Evolutionary conservation across 2,113 vertebrate species (phyloP).

Genomic region (Callaeas wilsoni): DNA sequence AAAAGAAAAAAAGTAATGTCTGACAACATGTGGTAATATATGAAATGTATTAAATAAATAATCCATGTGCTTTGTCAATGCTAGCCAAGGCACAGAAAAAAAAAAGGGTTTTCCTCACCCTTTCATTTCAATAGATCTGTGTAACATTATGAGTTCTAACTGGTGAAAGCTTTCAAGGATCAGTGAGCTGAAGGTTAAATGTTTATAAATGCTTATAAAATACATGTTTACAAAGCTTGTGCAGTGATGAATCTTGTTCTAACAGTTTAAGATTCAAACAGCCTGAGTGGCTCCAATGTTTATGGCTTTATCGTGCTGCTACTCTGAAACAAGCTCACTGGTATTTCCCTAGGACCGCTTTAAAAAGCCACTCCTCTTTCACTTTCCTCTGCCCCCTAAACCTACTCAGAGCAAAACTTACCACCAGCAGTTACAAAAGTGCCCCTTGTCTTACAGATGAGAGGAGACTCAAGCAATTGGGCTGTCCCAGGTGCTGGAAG

Average conservation of each 20-base stretch:
- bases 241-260: not conserved
- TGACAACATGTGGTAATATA: not conserved
- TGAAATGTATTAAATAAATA: not conserved
- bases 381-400: accelerated
- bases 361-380: not conserved
- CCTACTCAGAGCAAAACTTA: not conserved
- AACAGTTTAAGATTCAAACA: not conserved
- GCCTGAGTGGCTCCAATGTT: not conserved
- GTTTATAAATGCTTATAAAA: not conserved
- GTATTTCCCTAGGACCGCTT: not conserved
- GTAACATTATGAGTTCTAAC: not conserved
- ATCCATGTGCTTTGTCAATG: not conserved
- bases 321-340: not conserved
- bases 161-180: not conserved
- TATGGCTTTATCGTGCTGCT: not conserved
- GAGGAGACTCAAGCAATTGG: not conserved
- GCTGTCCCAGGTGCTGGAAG: not conserved
- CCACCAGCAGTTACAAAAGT: not conserved
- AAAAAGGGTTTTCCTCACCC: not conserved
- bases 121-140: not conserved
- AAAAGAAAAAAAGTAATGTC: not conserved
- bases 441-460: not conserved
- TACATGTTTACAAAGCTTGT: not conserved
- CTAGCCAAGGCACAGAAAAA: not conserved
- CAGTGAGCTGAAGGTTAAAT: not conserved